A percentile compares a stretch with the other conserved stretches of the same genome.
These are phyloP conservation scores for Hyles lineata DNA, from an alignment of 2,888 invertebrate species.

Conservation along the genomic window DNA sequence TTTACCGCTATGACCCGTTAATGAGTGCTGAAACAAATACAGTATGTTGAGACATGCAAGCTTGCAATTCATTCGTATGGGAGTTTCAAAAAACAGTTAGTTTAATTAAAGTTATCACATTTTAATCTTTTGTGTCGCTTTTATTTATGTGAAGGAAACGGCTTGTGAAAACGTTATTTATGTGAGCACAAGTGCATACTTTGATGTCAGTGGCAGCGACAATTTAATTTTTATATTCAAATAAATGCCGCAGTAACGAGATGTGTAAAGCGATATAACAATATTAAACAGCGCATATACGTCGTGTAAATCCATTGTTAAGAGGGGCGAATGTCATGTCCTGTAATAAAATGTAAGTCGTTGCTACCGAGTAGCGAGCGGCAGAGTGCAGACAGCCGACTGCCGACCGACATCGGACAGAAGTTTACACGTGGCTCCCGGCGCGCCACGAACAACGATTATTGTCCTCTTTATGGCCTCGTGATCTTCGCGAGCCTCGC, in stretches of 20 bases:
- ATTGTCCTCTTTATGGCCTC: slow-evolving; percentile 68
- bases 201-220: neutral
- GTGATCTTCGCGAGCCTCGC: slow-evolving; percentile 64
- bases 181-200: neutral
- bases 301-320: slow-evolving; percentile 26
- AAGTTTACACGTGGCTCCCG: slow-evolving; percentile 63
- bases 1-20: slow-evolving; percentile 98
- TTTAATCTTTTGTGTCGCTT: slow-evolving; percentile 17
- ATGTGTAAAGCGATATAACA: neutral
- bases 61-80: neutral
- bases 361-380: slow-evolving; percentile 40
- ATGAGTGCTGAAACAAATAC: slow-evolving; percentile 88
- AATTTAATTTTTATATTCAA: slow-evolving; percentile 1
- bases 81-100: slow-evolving; percentile 19
- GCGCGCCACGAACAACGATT: slow-evolving; percentile 65
- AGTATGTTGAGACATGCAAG: slow-evolving; percentile 4
- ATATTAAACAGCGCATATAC: neutral
- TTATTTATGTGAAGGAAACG: neutral
- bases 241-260: slow-evolving; percentile 19
- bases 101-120: slow-evolving; percentile 24
- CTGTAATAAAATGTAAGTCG: slow-evolving; percentile 50
- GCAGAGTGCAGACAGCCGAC: slow-evolving; percentile 35
- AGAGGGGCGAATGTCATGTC: slow-evolving; percentile 35
- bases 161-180: slow-evolving; percentile 10
- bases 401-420: slow-evolving; percentile 52